Evolutionary conservation across 2,888 invertebrate genomes (phyloP), one percentile per base, ranked within the genome.

Genomic region (Oasisia sp.): DNA sequence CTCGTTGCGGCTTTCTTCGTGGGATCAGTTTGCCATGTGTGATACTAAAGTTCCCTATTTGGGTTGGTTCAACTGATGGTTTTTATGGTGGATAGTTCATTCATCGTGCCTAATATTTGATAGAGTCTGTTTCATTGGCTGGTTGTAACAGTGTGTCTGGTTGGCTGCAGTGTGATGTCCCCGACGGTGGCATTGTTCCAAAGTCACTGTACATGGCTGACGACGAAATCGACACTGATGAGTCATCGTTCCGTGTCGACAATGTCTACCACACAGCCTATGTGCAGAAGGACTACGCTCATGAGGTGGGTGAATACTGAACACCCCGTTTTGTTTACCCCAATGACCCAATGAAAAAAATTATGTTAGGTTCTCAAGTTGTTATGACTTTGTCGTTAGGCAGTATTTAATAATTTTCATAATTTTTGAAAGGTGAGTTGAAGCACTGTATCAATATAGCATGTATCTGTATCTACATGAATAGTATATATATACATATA

Each of bases 101-200:
- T 89, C 8, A 89, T 89, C 32, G 19, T 9, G 32, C 14, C 89
- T 32, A 89, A 14, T 32, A 32, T 4, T 32, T 90, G n/a, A 8
- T 32, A 90, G 5, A 14, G 44, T 92, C 56, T 92, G n/a, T 89
- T 92, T 74, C 38, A n/a, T 19, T 32, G 44, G n/a, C 74, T 74
- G 74, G 74, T 74, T 74, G 74, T 74, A 74, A 74, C 27, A 7
- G 27, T 74, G 74, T 74, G 74, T 74, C 27, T 74, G 27, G 27
- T 27, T 74, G 74, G 74, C 74, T 93, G 50, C 96, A 98, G 98
- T 98, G 98, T 91, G 97, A 97, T 96, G 98, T 98, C 91, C 97
- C 98, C 95, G 98, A 98, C 95, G 98, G 99, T 12, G 98, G 98
- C 7, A 97, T 98, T 94, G 98, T 99, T 91, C 99, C 99, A 44